Evolutionary conservation across 2,797 vertebrate species (phyloP), one percentile per base, ranked within the genome.

Genomic region (Monodelphis domestica): DNA sequence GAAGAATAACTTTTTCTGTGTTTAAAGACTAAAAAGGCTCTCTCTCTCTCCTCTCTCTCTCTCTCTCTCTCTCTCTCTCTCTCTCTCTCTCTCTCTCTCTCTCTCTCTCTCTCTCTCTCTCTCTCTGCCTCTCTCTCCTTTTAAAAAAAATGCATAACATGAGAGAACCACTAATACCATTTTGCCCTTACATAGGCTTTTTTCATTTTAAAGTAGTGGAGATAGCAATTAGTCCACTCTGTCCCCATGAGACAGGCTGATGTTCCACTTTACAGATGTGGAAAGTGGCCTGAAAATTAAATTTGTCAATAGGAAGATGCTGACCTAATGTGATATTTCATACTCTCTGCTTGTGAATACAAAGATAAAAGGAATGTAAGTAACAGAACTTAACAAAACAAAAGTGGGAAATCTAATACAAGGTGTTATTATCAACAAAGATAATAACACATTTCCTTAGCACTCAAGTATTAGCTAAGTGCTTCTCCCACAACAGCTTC

Each of bases 321-420:
- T 90, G 30, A 12, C 88, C 95, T 89, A 70, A 88, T 88, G 11
- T 91, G 87, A 95, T 91, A 88, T 94, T 38, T 91, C 95, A 88
- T 95, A 50, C 30, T 84, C 87, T 45, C 91, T 89, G 50, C 89
- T 94, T 94, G 78, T 52, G 93, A 89, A 92, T 90, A 6, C 54
- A 92, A 94, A 93, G 55, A 52, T 21, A 89, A 38, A 63, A n/a
- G 87, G 54, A 56, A 90, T 89, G 50, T 55, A 38, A 17, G 53
- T 45, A 54, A 91, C 38, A 92, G 30, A 45, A 55, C 52, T 78
- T 24, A 45, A 45, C 17, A 78, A 70, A 70, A 45, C n/a, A 10
- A 45, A 78, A 78, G 84, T 45, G 38, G 38, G 7, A 26, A 45
- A 84, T 84, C 38, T 11, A 45, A 50, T 84, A 70, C 38, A 84